Base-by-base conservation (phyloP, 92 coral and sea anemone species). In the Parazoanthus swiftii region DNA sequence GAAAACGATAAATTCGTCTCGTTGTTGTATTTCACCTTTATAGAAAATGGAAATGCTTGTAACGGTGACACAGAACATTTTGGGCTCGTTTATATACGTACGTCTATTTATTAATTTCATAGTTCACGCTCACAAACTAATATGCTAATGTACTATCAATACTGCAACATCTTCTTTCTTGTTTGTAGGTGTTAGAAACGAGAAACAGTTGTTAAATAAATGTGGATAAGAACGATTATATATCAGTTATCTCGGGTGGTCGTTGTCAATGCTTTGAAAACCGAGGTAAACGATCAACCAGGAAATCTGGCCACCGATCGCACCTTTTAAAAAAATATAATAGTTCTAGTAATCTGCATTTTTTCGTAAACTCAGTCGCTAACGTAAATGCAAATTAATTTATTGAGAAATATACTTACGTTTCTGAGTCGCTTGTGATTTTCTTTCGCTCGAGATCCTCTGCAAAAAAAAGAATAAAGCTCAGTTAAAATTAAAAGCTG, bases 371-470 rank as follows among this genome's bases (percentile, higher is more conserved):
- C 70, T 63, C 20, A 54, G 59, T 54, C 14, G 59, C 20, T 15
- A 54, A 15, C 2, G 2, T 13, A 20, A 54, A 54, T 11, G 18
- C 14, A 54, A 54, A 54, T 14, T 13, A 54, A 63, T 0, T 63
- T 63, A 63, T 23, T 63, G 70, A 35, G 1, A 38, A 67, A 20
- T 36, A 35, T 33, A 81, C 85, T 81, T 81, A 81, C 85, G 74
- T 63, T 81, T 65, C 85, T 81, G 75, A 81, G 85, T 11, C 85
- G 85, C 74, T 63, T 81, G 74, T 81, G 85, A 38, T 14, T 38
- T 65, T 81, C 85, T 58, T 67, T 81, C 8, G 50, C 85, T 81
- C 85, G 75, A 37, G 85, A 20, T 59, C 48, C 85, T 35, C 85
- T 81, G 85, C 36, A 65, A 81, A 36, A 59, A 21, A 16, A 21